Evolutionary conservation across 2,113 vertebrate species (phyloP), one percentile per base, ranked within the genome.

Genomic region (Elgaria multicarinata): DNA sequence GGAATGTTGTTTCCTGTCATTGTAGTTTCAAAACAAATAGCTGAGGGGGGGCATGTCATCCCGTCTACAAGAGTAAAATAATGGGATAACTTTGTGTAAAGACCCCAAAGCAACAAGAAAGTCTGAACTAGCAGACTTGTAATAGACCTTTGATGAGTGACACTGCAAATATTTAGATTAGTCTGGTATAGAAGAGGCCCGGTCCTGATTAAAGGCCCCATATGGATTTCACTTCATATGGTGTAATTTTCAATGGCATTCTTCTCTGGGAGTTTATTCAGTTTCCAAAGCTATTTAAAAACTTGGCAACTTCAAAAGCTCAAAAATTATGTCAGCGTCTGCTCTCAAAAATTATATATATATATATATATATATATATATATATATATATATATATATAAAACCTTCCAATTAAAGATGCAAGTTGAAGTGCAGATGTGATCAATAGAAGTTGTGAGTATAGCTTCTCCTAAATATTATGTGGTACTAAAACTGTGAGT

Each of bases 41-140:
- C 13, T 62, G 10, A 20, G 55, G 58, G 58, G 20, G 3, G 36
- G 9, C n/a, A 74, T 74, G 72, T 74, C 12, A 74, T 39, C 14
- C 6, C 28, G 42, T 77, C 75, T 28, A 28, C 74, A 42, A 42
- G 42, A 77, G 24, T 77, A 77, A 26, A 9, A 20, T 39, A 39
- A 26, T 31, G 26, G n/a, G 39, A 77, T 77, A 24, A 26, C 67
- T 77, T 42, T 44, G 75, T 77, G 24, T 77, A 44, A 13, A 28
- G 24, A 77, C 24, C n/a, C 75, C 53, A 89, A 89, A 64, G 69
- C 46, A 75, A 82, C 84, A 91, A 86, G 74, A 75, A 69, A 71
- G 74, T 87, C 86, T 82, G 44, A 16, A 1, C 64, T 91, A 85
- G 88, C 39, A 90, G 72, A 87, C 62, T n/a, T 0, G 0, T 80